Evolutionary conservation across 2,888 invertebrate genomes (phyloP).

Genomic region (Drosophila antonietae): DNA sequence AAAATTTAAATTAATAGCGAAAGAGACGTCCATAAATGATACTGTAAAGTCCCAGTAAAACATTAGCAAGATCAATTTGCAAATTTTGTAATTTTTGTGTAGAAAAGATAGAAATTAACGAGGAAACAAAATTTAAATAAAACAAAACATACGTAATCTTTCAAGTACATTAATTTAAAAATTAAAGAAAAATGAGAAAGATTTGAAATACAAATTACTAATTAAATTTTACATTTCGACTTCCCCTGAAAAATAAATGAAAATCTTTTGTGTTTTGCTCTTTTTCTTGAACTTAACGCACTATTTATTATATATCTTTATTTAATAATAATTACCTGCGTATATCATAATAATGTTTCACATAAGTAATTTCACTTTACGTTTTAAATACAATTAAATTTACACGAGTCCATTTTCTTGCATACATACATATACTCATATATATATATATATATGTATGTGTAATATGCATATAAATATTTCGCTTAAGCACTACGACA

Average conservation of each 20-base stretch:
- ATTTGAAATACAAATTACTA: neutral
- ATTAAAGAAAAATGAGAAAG: neutral
- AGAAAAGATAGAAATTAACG: neutral
- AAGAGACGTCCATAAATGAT: conserved; percentile 5
- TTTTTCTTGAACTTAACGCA: conserved; percentile 76
- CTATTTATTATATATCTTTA: conserved; percentile 73
- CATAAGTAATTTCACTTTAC: conserved; percentile 62
- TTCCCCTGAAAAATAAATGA: neutral
- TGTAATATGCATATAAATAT: conserved; percentile 1
- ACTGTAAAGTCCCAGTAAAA: neutral
- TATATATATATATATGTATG: conserved; percentile 18
- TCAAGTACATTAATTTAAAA: too few relatives aligned
- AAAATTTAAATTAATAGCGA: neutral
- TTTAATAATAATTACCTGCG: conserved; percentile 72
- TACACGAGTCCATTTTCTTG: conserved; percentile 65
- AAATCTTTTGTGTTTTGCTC: conserved; percentile 27
- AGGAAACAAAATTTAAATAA: too few relatives aligned
- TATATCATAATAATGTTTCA: conserved; percentile 70
- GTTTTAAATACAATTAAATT: conserved; percentile 71
- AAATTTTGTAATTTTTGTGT: neutral
- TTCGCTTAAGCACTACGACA: conserved; percentile 69
- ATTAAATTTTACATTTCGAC: neutral
- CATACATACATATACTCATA: conserved; percentile 21
- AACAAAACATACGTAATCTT: too few relatives aligned
- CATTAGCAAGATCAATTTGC: neutral